Base-by-base conservation (phyloP, 92 coral and sea anemone species). In the Actinostola sp. region DNA sequence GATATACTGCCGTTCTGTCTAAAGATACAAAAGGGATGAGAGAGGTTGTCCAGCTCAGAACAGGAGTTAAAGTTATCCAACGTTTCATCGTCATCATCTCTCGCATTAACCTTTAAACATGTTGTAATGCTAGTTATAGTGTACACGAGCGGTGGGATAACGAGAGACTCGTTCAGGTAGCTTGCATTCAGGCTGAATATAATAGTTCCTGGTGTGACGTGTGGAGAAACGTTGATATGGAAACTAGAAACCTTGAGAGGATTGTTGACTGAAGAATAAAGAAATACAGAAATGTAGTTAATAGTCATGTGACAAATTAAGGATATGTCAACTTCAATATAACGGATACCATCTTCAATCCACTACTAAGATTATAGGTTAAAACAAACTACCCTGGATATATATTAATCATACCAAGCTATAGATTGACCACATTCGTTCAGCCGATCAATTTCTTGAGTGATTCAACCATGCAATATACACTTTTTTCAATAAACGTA, bases 61-160 rank as follows among this genome's bases (percentile, higher is more conserved):
- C 73, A 67, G 49, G 73, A 67, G 20, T 50, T 19, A 21, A 67
- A 29, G 33, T 67, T 25, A 0, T 45, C 61, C 39, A 29, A 49
- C 6, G 45, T 50, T 15, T 31, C 55, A 25, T 39, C 38, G 20
- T n/a, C n/a, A n/a, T n/a, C n/a, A n/a, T n/a, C n/a, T n/a, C n/a
- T n/a, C n/a, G n/a, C n/a, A n/a, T n/a, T n/a, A n/a, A n/a, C n/a
- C 2, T 26, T 6, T 1, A 0, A 21, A 14, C 6, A 14, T 59
- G 21, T 53, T 49, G 42, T 53, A 9, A 67, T 54, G 21, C 19
- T 28, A 28, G 44, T 50, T 29, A 67, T 50, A 19, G 44, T 26
- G 61, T 67, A 67, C n/a, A 36, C 24, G 1, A 67, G 39, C 1
- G 73, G 73, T 31, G 73, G 61, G 28, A 46, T 48, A 10, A 67